Conservation (phyloP, 2,113 vertebrate genomes). For the Phyllopteryx taeniolatus region DNA sequence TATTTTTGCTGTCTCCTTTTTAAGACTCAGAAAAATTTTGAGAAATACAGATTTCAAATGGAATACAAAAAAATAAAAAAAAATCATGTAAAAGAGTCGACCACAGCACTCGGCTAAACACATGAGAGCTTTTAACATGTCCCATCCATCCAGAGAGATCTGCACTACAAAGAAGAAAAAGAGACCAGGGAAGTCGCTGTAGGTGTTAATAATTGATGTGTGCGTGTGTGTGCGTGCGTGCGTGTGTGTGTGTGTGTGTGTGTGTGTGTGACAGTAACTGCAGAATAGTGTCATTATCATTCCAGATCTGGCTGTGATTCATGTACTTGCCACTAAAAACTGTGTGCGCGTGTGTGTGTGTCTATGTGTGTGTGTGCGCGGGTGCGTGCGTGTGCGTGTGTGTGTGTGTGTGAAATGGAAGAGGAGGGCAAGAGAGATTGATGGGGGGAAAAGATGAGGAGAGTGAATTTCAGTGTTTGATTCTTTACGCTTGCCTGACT, state of each 20-base stretch:
- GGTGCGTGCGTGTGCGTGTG: neutral
- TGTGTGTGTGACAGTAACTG: slow-evolving; percentile 47
- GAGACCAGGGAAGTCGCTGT: slow-evolving; percentile 39
- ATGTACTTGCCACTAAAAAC: slow-evolving; percentile 50
- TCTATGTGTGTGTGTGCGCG: neutral
- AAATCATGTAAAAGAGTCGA: slow-evolving; percentile 28
- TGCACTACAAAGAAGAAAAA: slow-evolving; percentile 30
- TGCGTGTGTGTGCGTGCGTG: slow-evolving; percentile 9
- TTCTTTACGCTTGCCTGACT: slow-evolving; percentile 59
- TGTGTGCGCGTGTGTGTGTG: neutral
- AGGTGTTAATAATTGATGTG: slow-evolving; percentile 65
- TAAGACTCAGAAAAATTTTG: slow-evolving; percentile 7
- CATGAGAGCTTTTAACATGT: slow-evolving; percentile 55
- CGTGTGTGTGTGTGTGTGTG: slow-evolving; percentile 16
- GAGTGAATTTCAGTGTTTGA: slow-evolving; percentile 65
- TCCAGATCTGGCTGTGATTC: slow-evolving; percentile 63
- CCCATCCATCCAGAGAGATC: slow-evolving; percentile 36
- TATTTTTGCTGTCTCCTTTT: neutral
- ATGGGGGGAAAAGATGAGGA: slow-evolving; percentile 24
- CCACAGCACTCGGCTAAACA: slow-evolving; percentile 48
- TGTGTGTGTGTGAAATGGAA: slow-evolving; percentile 15
- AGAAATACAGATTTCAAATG: slow-evolving; percentile 24
- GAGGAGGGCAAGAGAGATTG: slow-evolving; percentile 2
- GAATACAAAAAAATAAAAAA: slow-evolving; percentile 2
- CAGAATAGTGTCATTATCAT: slow-evolving; percentile 67